Evolutionary conservation across 1,140 invertebrate species (phyloP).

Genomic region (Lepidotrigona ventralis): DNA sequence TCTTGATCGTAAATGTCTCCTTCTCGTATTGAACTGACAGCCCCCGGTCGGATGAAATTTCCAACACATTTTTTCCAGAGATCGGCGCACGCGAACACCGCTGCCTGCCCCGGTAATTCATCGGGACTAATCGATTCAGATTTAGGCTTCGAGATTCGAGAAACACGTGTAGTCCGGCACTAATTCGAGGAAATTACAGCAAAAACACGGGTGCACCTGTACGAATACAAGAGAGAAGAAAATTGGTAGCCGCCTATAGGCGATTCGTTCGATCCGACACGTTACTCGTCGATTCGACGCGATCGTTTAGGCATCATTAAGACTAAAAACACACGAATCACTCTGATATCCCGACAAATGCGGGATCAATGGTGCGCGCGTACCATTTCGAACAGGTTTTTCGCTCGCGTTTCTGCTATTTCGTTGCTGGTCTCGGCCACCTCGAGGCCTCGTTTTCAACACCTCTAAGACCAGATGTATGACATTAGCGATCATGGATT

Average conservation of each 20-base stretch:
- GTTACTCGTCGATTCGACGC: neutral
- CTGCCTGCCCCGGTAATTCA: conserved; percentile 13
- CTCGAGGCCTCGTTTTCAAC: conserved; percentile 68
- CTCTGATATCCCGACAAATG: neutral
- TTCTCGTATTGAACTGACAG: no score
- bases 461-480: conserved; percentile 69
- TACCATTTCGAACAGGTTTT: conserved; percentile 3
- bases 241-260: conserved; percentile 30
- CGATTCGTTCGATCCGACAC: neutral
- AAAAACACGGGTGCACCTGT: conserved; percentile 24
- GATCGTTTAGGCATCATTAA: conserved; percentile 53
- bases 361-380: conserved; percentile 32
- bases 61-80: no score
- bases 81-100: conserved; percentile 3
- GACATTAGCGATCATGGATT: conserved; percentile 68
- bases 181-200: conserved; percentile 46
- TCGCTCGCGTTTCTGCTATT: conserved; percentile 6
- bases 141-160: neutral
- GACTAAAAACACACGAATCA: conserved; percentile 34
- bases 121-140: conserved; percentile 14
- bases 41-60: no score
- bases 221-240: neutral
- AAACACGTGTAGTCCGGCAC: neutral
- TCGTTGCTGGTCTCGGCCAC: neutral
- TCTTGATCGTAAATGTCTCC: no score